phyloP scores from a whole-genome alignment of 2,113 vertebrate genomes.

The Cyrtonyx montezumae region DNA sequence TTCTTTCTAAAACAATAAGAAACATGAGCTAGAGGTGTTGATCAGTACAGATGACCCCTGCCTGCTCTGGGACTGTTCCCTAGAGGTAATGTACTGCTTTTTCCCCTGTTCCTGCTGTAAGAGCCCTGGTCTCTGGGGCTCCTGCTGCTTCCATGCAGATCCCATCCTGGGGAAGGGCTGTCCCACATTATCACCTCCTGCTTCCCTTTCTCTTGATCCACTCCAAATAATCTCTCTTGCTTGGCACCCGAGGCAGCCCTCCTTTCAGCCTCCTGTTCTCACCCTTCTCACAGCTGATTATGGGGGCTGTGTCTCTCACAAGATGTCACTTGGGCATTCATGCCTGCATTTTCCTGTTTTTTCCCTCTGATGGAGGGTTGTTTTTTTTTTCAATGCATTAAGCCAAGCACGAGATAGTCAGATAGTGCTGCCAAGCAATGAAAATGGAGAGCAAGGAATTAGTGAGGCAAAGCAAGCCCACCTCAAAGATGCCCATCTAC shows the following conservation, averaged over 20 bases:
- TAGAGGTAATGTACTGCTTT: background rate
- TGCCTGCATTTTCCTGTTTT: background rate
- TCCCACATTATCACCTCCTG: background rate
- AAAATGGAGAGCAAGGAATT: background rate
- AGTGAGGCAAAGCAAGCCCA: background rate
- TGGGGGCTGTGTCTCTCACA: background rate
- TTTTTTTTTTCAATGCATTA: background rate
- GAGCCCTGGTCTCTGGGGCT: background rate
- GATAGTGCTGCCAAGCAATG: background rate
- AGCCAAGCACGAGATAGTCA: background rate
- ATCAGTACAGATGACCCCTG: background rate
- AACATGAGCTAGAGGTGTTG: background rate
- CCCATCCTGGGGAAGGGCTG: background rate
- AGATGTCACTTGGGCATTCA: background rate
- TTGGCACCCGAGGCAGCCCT: background rate
- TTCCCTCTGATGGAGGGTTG: background rate
- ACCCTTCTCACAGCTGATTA: background rate
- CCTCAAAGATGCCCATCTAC: accelerated
- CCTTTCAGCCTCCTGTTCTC: conserved; percentile 24
- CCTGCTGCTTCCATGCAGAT: background rate
- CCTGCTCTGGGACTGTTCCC: background rate
- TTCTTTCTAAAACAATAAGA: background rate
- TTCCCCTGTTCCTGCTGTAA: background rate
- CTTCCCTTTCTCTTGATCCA: conserved; percentile 19
- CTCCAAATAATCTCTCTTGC: background rate